Conservation (phyloP, 2,888 invertebrate genomes). For the Brachynemurus nebulosus region DNA sequence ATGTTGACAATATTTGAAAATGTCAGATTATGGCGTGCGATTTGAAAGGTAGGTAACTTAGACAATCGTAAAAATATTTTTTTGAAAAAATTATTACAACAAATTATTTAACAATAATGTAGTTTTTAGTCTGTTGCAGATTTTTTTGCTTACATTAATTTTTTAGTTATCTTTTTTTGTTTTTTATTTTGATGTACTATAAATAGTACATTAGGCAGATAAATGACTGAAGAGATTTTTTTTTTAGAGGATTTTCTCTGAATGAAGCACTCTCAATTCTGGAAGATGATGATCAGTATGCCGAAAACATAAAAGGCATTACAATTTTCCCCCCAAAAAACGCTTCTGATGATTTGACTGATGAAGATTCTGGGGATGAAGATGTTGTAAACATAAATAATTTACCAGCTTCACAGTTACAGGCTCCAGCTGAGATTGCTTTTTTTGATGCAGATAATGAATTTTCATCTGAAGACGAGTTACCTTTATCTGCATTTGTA, state of each 20-base stretch:
- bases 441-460: not conserved
- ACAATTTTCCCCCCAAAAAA: not conserved
- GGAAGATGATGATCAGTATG: not conserved
- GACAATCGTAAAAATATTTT: too few relatives aligned
- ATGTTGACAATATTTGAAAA: too few relatives aligned
- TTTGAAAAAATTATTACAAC: too few relatives aligned
- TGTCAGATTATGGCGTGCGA: too few relatives aligned
- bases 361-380: slow-evolving; percentile 1
- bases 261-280: not conserved
- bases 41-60: too few relatives aligned
- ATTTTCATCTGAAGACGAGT: not conserved
- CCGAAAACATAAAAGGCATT: not conserved
- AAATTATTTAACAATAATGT: too few relatives aligned
- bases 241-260: not conserved
- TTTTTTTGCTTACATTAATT: too few relatives aligned
- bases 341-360: not conserved
- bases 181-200: too few relatives aligned
- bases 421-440: not conserved
- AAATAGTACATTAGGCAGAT: too few relatives aligned
- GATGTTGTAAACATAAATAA: not conserved
- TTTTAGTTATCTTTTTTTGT: too few relatives aligned
- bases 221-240: too few relatives aligned
- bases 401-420: not conserved
- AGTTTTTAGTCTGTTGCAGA: too few relatives aligned
- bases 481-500: not conserved